Base-by-base conservation (phyloP, 2,113 vertebrate genomes). In the Aviceda subcristata region DNA sequence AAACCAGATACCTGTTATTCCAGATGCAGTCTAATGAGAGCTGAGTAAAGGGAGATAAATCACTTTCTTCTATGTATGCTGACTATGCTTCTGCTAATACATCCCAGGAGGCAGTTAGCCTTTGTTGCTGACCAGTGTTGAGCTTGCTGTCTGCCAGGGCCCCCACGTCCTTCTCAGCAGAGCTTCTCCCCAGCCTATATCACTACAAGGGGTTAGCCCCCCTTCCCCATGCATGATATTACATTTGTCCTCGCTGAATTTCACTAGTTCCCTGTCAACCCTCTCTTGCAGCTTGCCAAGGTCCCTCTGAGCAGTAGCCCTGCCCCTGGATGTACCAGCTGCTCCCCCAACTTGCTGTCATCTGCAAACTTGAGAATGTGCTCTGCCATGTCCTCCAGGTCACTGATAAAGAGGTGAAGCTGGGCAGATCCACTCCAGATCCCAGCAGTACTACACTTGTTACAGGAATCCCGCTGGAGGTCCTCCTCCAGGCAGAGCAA, bases 111-210 rank as follows among this genome's bases (percentile, higher is more conserved):
- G 76, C 30, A 73, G 50, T 32, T 12, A 72, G 78, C 32, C 43
- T 56, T 60, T 16, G 2, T 3, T 5, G 0, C 67, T 51, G 43
- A 38, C 45, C 63, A 72, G 56, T 0, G 0, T 4, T 11, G 14
- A 73, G 59, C 24, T 45, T 69, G 30, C 60, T 82, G 21, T 9
- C 41, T 59, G 77, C 46, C 39, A 66, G 48, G 48, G 32, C 8
- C 22, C 39, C 45, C 67, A 22, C 0, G 0, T 24, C 64, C n/a
- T 60, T 36, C 48, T 20, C 64, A 53, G 57, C 30, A 86, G 39
- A 73, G n/a, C 56, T 13, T 23, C 64, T 55, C 20, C 29, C 43
- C 71, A 43, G 41, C 6, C n/a, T 4, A 5, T 9, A 57, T 43
- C 2, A 0, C 22, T 71, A 55, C 50, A 46, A 46, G n/a, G 9